A percentile compares a stretch with the other conserved stretches of the same genome.
These are phyloP conservation scores for Tragelaphus oryx DNA, from an alignment of 2,797 vertebrate genomes.

Conservation along the genomic window DNA sequence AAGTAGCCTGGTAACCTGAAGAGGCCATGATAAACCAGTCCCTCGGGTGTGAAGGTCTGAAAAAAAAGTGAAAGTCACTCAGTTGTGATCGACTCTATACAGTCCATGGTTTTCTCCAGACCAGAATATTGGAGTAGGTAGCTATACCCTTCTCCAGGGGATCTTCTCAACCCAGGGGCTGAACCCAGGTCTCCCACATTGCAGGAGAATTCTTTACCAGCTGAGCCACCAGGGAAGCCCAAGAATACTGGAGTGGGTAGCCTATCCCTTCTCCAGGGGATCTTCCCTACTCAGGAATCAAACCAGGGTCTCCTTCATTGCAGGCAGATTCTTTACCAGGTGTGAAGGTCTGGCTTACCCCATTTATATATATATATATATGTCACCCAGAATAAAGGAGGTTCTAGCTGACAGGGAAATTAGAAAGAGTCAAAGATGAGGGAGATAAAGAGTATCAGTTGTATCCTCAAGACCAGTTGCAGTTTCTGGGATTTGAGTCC, in stretches of 20 bases:
- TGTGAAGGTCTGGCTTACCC: neutral
- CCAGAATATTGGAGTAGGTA: neutral
- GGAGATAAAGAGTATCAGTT: neutral
- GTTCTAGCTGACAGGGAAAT: neutral
- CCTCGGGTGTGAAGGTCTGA: neutral
- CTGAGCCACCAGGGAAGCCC: neutral
- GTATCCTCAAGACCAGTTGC: neutral
- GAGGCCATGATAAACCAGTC: neutral
- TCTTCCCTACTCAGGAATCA: neutral
- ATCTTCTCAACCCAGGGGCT: neutral
- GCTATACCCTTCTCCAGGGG: neutral
- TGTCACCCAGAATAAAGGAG: neutral
- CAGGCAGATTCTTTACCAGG: neutral
- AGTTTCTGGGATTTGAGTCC: neutral
- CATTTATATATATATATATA: neutral
- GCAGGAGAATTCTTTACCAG: neutral
- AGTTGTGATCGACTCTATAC: neutral
- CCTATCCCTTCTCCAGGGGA: neutral
- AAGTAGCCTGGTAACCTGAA: neutral
- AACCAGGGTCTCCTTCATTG: neutral
- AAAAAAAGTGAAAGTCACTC: neutral
- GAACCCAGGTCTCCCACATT: neutral
- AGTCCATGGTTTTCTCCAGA: neutral
- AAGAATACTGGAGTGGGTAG: neutral
- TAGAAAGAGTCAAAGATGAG: neutral